These are phyloP conservation scores for Bombyx huttoni DNA, from an alignment of 2,888 invertebrate species.

Conservation along the genomic window DNA sequence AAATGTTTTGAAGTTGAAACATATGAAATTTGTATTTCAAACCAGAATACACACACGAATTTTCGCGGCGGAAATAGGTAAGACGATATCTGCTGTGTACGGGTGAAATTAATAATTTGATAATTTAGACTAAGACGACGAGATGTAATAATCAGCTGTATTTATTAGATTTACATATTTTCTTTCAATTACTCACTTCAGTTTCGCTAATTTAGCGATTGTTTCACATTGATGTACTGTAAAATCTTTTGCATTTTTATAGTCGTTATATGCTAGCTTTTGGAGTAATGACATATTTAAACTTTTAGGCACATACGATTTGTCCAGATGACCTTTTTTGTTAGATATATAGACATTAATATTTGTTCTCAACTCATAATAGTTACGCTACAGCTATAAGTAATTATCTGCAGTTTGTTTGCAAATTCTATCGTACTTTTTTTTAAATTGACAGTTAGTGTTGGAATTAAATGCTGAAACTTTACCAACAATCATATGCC, in stretches of 20 bases:
- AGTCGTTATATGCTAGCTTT: constrained; percentile 41
- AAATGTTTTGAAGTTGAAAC: too few relatives aligned
- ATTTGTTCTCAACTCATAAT: too few relatives aligned
- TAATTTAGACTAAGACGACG: neutral
- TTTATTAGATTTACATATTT: neutral
- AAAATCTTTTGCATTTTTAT: constrained; percentile 33
- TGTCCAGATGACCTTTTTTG: too few relatives aligned
- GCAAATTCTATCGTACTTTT: too few relatives aligned
- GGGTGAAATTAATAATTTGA: neutral
- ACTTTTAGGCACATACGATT: neutral
- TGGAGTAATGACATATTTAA: constrained; percentile 44
- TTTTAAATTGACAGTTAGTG: too few relatives aligned
- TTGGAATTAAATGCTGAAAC: too few relatives aligned
- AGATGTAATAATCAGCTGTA: neutral
- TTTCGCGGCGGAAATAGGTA: neutral
- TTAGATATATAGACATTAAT: too few relatives aligned
- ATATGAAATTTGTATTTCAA: too few relatives aligned
- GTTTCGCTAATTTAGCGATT: constrained; percentile 39
- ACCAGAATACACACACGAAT: too few relatives aligned
- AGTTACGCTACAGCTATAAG: too few relatives aligned
- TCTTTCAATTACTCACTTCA: constrained; percentile 30
- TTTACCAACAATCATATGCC: too few relatives aligned
- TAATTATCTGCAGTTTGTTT: too few relatives aligned
- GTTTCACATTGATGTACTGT: constrained; percentile 41
- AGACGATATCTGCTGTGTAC: neutral